Conservation (phyloP, 2,113 vertebrate genomes). For the Carlito syrichta region DNA sequence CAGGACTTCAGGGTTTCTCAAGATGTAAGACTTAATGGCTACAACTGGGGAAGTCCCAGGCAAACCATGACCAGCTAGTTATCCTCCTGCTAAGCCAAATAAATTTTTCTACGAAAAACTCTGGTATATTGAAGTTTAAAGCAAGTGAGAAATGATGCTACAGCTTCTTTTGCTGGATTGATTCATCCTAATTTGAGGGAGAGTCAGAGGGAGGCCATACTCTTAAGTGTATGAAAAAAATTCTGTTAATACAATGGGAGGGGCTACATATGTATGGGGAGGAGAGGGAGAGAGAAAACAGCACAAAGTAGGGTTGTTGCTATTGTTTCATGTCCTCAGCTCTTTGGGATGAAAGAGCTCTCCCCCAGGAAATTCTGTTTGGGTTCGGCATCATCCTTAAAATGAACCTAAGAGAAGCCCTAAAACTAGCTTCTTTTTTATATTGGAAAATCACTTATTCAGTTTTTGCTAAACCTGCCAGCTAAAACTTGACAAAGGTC, state of each 20-base stretch:
- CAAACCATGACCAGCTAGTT: neutral
- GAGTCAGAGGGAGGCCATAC: neutral
- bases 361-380: neutral
- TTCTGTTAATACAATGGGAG: neutral
- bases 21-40: neutral
- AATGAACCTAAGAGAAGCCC: neutral
- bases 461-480: conserved; percentile 8
- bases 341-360: conserved; percentile 8
- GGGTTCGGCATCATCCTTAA: neutral
- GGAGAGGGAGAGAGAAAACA: no score
- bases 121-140: conserved; percentile 27
- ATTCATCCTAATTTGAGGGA: neutral
- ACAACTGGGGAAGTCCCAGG: neutral
- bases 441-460: conserved; percentile 37
- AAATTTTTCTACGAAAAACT: conserved; percentile 14
- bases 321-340: neutral
- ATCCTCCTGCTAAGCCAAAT: neutral
- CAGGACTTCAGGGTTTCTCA: neutral
- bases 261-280: neutral
- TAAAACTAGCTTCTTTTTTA: conserved; percentile 19
- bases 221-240: conserved; percentile 32
- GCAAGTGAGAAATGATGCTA: neutral
- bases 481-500: conserved; percentile 2
- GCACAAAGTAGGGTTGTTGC: neutral
- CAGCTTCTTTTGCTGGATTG: neutral